These are phyloP conservation scores for Cervus canadensis DNA, from an alignment of 2,113 vertebrate species.

Conservation along the genomic window DNA sequence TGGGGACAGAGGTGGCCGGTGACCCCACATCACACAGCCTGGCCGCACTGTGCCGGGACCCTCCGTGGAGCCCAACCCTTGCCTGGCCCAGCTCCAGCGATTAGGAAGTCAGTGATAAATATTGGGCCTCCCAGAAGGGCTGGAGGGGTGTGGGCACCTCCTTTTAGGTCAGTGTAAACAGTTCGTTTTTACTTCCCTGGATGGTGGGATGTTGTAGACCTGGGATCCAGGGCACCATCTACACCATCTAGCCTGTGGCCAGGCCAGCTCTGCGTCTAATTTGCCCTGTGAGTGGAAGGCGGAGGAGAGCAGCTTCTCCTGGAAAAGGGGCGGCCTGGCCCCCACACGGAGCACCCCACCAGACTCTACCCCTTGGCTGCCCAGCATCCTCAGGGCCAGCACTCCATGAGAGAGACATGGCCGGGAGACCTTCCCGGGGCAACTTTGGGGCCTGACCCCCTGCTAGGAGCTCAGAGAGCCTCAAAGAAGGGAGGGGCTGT, in stretches of 20 bases:
- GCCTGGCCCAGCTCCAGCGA: not conserved
- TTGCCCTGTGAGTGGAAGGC: not conserved
- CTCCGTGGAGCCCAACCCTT: not conserved
- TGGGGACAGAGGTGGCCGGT: rapidly evolving
- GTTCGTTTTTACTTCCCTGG: not conserved
- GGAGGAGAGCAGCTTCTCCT: not conserved
- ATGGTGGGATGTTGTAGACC: not conserved
- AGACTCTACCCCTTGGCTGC: not conserved
- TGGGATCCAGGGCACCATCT: not conserved
- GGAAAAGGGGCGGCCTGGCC: not conserved
- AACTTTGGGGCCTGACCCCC: not conserved
- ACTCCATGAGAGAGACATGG: not conserved
- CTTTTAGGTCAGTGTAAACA: not conserved
- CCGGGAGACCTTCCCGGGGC: not conserved
- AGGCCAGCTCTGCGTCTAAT: not conserved
- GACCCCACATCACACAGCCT: not conserved
- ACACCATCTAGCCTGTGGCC: not conserved
- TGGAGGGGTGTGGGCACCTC: not conserved
- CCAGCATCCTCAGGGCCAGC: not conserved
- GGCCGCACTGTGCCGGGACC: not conserved
- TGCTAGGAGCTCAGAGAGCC: not conserved
- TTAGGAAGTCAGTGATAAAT: not conserved
- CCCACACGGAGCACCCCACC: too few species aligned
- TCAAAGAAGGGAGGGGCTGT: not conserved
- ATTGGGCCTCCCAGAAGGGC: not conserved